Base-by-base conservation (phyloP, 2,888 invertebrate genomes). In the Eilema griseolum region DNA sequence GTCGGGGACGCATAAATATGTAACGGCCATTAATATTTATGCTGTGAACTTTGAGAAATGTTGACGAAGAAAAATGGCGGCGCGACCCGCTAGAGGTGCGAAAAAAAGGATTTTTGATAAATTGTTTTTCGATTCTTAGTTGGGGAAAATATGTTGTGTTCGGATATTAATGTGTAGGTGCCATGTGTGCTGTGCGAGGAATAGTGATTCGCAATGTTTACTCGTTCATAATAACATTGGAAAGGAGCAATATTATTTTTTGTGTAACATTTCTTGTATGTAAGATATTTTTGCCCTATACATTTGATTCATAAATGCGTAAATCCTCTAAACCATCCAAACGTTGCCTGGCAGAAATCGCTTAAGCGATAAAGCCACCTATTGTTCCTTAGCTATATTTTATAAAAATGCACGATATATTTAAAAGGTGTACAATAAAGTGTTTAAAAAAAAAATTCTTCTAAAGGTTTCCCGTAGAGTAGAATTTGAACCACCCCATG, bases 1-100 rank as follows among this genome's bases (percentile, higher is more conserved):
- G 69, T 72, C 63, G 31, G 71, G 66, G 67, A 61, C 75, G 72
- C 84, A 86, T 86, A 86, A 86, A 86, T 86, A 86, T 86, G 82
- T 85, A 86, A 77, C 33, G 67, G 80, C 71, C 85, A 86, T 86
- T 82, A 86, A 86, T 86, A 86, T 86, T 85, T 83, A 86, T 85
- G 76, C 70, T 69, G 71, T 65, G 78, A 76, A 80, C 73, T 80
- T 79, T 80, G 75, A 79, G 79, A 75, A 73, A 78, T 70, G 78
- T 60, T 73, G 76, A 76, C 77, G 70, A 77, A 80, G 82, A 84
- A 79, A 82, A 80, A 82, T 75, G 80, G 82, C 67, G 64, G 59
- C 61, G 60, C 64, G 52, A 46, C 28, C 28, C 61, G 67, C 24
- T 23, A 37, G 65, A 72, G 59, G 61, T 71, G 71, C 3, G 65